Evolutionary conservation across 2,888 invertebrate species (phyloP), one percentile per base, ranked within the genome.

Genomic region (Cataglyphis cursor): DNA sequence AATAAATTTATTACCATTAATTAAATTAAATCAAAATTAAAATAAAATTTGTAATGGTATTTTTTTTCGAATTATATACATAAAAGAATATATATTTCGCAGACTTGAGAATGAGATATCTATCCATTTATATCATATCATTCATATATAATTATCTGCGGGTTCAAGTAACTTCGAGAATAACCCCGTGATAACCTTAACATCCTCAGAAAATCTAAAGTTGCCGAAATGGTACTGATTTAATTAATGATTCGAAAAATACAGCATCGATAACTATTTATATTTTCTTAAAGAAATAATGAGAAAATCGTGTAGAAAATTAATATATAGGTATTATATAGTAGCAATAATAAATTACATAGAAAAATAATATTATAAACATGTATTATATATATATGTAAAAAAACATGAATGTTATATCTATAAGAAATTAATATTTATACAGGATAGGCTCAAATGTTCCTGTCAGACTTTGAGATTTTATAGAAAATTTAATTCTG

Each of bases 151-250:
- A 51, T 78, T 80, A 80, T 80, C 78, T 59, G 21, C 9, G 72
- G 9, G 78, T 80, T 80, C 78, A 59, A 80, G 59, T 1, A 59
- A 80, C 72, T 54, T 35, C 35, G 44, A 28, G 59, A 72, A 35
- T 59, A 51, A 76, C 78, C 72, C 38, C 28, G 5, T 54, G 78
- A 80, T 80, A 80, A 80, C 78, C 78, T 78, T 72, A 59, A 41
- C 72, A 59, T 80, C 24, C 59, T 48, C 72, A 72, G 59, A 35
- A 80, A 80, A 35, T 80, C 28, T 24, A 8, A 12, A 48, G 72
- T 44, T 31, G 28, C 51, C 28, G 15, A 66, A 48, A 75, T 41
- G 8, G 24, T 6, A 38, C 51, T 6, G 68, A 54, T 68, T 54
- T 68, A 54, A 66, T 76, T 66, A 54, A 66, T n/a, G 38, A 51